Percentiles rank a stretch among this genome's conserved stretches.
Conservation (phyloP, 2,888 invertebrate species). For the Chirona hameri region DNA sequence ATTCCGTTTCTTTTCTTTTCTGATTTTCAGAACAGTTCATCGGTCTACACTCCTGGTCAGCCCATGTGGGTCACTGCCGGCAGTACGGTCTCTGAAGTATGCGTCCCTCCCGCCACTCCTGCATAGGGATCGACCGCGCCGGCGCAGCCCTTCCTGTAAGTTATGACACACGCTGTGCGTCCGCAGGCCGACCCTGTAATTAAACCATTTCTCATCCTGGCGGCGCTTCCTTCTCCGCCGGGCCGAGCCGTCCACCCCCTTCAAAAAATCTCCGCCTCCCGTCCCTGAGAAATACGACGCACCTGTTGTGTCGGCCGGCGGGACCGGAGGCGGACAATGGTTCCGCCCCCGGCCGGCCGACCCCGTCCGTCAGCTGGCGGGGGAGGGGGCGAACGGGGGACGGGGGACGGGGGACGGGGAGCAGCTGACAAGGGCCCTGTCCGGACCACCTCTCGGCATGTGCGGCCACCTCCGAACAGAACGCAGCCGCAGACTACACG, state of each 20-base stretch:
- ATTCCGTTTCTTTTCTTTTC: too few relatives aligned
- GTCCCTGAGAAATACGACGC: not conserved
- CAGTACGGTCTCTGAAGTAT: too few relatives aligned
- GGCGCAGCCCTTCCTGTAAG: not conserved
- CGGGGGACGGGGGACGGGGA: too few relatives aligned
- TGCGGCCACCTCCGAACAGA: not conserved
- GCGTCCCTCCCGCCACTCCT: not conserved
- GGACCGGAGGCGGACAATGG: not conserved
- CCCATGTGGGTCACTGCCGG: too few relatives aligned
- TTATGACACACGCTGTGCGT: not conserved
- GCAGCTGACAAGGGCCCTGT: too few relatives aligned
- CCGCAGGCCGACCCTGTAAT: not conserved
- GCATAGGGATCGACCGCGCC: not conserved
- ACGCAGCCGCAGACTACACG: not conserved
- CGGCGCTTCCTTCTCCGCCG: not conserved
- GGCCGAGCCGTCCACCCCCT: constrained; percentile 1
- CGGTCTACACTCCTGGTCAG: too few relatives aligned
- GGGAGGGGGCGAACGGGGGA: not conserved
- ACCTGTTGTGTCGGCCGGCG: not conserved
- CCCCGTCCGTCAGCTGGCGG: not conserved
- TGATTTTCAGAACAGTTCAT: too few relatives aligned
- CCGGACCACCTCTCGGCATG: not conserved
- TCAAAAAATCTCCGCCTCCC: not conserved
- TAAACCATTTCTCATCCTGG: not conserved
- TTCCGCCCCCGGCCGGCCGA: too few relatives aligned